phyloP scores from a whole-genome alignment of 2,113 vertebrate species.

The Dipodomys ordii region DNA sequence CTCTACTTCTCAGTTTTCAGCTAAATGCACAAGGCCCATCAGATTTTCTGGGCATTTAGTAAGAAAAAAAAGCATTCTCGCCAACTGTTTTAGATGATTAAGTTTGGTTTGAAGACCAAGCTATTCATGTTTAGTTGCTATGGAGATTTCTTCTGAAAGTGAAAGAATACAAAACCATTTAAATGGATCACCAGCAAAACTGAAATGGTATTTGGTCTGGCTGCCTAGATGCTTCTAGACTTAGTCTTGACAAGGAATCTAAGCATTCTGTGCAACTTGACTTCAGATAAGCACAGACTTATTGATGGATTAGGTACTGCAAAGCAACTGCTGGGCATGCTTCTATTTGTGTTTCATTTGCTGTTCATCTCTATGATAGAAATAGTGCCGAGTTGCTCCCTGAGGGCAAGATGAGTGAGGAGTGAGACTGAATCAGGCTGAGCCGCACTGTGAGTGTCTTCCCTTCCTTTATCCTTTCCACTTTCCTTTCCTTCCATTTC shows the following conservation, averaged over 20 bases:
- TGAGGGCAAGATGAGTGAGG: neutral
- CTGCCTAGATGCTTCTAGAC: neutral
- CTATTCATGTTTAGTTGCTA: conserved; percentile 50
- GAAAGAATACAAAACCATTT: neutral
- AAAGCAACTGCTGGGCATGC: accelerated
- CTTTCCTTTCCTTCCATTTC: neutral
- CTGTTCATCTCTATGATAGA: neutral
- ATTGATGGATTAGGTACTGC: neutral
- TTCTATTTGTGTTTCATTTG: neutral
- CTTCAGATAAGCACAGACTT: neutral
- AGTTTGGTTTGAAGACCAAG: neutral
- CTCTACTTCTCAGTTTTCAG: too few relatives aligned
- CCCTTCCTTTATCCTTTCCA: too few relatives aligned
- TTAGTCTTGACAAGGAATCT: neutral
- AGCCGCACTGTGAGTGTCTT: neutral
- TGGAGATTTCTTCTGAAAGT: conserved; percentile 51
- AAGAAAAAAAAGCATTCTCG: neutral
- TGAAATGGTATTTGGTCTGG: neutral
- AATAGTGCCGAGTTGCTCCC: neutral
- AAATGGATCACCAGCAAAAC: neutral
- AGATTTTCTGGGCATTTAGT: neutral
- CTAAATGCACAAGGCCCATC: neutral
- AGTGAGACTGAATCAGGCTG: neutral
- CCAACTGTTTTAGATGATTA: neutral
- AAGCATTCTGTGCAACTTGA: neutral